phyloP scores from a whole-genome alignment of 2,888 invertebrate genomes.

The Cheilosia soror region DNA sequence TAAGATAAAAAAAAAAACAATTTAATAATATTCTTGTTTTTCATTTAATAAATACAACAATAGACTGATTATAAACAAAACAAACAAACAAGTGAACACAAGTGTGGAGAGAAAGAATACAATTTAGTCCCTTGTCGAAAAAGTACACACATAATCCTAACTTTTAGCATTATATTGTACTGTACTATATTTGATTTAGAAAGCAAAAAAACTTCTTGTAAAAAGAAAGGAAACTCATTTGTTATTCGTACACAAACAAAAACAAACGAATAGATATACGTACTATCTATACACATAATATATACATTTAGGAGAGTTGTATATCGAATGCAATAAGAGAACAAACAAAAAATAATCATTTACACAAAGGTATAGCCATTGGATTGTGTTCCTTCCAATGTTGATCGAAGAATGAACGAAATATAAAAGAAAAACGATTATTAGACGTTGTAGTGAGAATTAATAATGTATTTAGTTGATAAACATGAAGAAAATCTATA shows the following conservation, averaged over 20 bases:
- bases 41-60: conserved; percentile 58
- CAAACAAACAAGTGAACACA: conserved; percentile 23
- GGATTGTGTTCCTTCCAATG: conserved; percentile 35
- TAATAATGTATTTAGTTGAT: conserved; percentile 57
- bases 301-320: conserved; percentile 58
- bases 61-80: conserved; percentile 67
- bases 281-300: conserved; percentile 7
- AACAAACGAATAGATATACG: conserved; percentile 42
- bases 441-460: conserved; percentile 59
- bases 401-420: conserved; percentile 9
- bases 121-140: conserved; percentile 34
- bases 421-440: conserved; percentile 26
- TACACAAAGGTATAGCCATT: conserved; percentile 21
- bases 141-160: conserved; percentile 44
- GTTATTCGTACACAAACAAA: conserved; percentile 69
- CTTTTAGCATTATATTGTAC: conserved; percentile 31
- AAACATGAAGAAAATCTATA: conserved; percentile 37
- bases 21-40: background rate
- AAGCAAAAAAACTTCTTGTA: conserved; percentile 32
- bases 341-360: conserved; percentile 16
- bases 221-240: conserved; percentile 57
- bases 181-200: conserved; percentile 66
- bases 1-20: background rate
- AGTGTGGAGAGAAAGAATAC: conserved; percentile 11
- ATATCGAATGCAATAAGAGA: conserved; percentile 61